Base-by-base conservation (phyloP, 2,113 vertebrate genomes). In the Oryzias javanicus region DNA sequence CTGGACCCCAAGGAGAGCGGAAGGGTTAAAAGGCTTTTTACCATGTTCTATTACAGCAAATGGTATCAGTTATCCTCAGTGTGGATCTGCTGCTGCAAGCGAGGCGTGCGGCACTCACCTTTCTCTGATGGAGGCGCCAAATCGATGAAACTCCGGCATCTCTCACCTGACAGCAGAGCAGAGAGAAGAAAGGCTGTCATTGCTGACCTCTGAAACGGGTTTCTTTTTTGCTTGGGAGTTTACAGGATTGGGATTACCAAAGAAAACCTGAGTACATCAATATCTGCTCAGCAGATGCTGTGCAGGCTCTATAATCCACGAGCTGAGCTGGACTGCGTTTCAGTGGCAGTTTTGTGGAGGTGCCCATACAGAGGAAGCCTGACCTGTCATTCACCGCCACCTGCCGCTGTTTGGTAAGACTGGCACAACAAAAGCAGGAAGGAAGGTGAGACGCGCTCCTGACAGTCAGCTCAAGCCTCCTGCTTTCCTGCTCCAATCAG, bases 121-220 rank as follows among this genome's bases (percentile, higher is more conserved):
- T 94, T 96, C 81, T 97, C 95, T 19, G 96, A 98, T 0, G 94
- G 91, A 0, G 96, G 96, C 46, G 95, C 94, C 83, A 98, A 91
- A 89, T 98, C 96, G 72, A 97, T 96, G 84, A 98, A 98, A 88
- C 95, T 98, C 78, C 93, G 90, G 67, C 96, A 97, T 86, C 86
- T 93, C 80, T 98, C 96, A 91, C 95, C 96, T 98, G 16, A 19
- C 4, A 58, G 19, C 16, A 55, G 10, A 20, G 55, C 47, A 64
- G 81, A 89, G 79, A 88, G 68, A 86, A 65, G 64, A 78, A 40
- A 73, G 81, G 3, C 3, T 18, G 18, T 64, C 27, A 51, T 29
- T n/a, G 46, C 4, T 29, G 12, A 4, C 14, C 5, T 42, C 44
- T 42, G 25, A 42, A 52, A 59, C 14, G 14, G 42, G 19, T 42